Base-by-base conservation (phyloP, 1,140 invertebrate genomes). In the Argopecten irradians region DNA sequence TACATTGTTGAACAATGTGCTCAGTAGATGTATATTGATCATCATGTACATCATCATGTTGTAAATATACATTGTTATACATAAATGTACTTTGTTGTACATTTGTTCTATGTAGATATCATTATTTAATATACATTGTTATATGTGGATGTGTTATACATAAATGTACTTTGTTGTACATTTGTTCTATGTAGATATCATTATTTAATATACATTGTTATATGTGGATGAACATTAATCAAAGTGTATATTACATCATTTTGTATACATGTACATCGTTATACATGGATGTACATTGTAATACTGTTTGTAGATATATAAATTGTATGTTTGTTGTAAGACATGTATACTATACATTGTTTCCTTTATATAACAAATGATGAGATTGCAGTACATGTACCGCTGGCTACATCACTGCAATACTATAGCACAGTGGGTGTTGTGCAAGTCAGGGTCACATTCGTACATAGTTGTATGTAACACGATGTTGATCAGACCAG, bases 401-500 rank as follows among this genome's bases (percentile, higher is more conserved):
- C n/a, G n/a, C n/a, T n/a, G n/a, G n/a, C n/a, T n/a, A n/a, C n/a
- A n/a, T n/a, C n/a, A n/a, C 13, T 11, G 43, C 22, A 46, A 8
- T 46, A 19, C 13, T 46, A 19, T 46, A 39, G 36, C 13, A 13
- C 14, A 19, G 14, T 11, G 14, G 43, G 43, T 46, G 43, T 46
- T 71, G 55, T 71, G 55, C 28, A 71, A 28, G 22, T 8, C 55
- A 55, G 55, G 55, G 55, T 71, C 55, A 71, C 55, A 71, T 71
- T 28, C 55, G 0, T 71, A 71, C 55, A 71, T 71, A n/a, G 1
- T 71, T 71, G 55, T 71, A 71, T 71, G 55, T 71, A 28, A 71
- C 55, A 71, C 55, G 28, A 28, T 71, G 55, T 71, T 71, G 55
- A 71, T 71, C 55, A 71, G 55, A 71, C 55, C n/a, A 71, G 55